phyloP scores from a whole-genome alignment of 1,140 invertebrate species.

The silkworm (Bombyx mori) region DNA sequence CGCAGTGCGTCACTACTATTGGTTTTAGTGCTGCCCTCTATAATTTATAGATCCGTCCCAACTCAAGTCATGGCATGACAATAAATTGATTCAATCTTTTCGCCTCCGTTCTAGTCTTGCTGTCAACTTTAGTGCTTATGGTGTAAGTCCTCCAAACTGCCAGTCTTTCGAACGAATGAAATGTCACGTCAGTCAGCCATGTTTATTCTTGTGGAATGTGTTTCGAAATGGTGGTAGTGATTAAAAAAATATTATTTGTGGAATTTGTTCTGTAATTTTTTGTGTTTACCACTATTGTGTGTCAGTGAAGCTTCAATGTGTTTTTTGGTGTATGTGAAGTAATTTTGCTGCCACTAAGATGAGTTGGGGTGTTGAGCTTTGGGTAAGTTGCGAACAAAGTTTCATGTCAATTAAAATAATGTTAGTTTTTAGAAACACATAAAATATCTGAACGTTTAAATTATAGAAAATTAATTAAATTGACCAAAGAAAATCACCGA shows the following conservation, averaged over 20 bases:
- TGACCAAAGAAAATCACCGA: too few species aligned
- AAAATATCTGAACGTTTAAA: too few species aligned
- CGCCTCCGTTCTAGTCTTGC: too few species aligned
- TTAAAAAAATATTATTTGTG: constrained; percentile 49
- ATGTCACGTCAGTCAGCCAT: constrained; percentile 60
- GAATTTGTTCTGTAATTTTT: constrained; percentile 37
- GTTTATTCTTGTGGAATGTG: constrained; percentile 54
- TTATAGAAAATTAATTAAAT: too few species aligned
- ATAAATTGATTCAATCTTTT: too few species aligned
- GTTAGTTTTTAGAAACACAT: too few species aligned
- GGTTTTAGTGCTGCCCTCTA: too few species aligned
- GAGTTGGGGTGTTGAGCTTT: constrained; percentile 69
- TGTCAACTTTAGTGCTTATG: too few species aligned
- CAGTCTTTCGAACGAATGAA: not conserved
- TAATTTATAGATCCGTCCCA: too few species aligned
- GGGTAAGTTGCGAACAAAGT: constrained; percentile 39
- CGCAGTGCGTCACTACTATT: too few species aligned
- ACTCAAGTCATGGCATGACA: too few species aligned
- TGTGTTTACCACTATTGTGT: constrained; percentile 31
- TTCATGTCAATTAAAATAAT: not conserved
- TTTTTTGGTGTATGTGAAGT: constrained; percentile 60
- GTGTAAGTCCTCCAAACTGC: too few species aligned
- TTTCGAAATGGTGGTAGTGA: constrained; percentile 64
- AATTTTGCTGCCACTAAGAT: constrained; percentile 53
- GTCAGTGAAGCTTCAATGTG: constrained; percentile 64